Evolutionary conservation across 2,113 vertebrate genomes (phyloP).

Genomic region (Gallinago jamesoni): DNA sequence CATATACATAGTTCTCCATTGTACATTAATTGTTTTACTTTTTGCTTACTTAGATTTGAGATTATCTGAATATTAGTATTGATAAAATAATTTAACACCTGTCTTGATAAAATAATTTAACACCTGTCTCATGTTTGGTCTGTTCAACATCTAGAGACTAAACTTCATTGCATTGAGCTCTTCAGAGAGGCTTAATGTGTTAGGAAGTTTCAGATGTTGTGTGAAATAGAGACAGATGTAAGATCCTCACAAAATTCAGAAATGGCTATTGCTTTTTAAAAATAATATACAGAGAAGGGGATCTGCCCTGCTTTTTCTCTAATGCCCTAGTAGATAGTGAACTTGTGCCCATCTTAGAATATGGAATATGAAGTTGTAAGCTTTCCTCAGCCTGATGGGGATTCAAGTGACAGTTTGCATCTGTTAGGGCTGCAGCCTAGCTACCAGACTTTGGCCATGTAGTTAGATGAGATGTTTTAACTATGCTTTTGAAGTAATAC

Average conservation of each 20-base stretch:
- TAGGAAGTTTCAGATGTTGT: not conserved
- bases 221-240: not conserved
- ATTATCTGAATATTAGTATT: not conserved
- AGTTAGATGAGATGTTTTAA: not conserved
- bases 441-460: not conserved
- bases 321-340: not conserved
- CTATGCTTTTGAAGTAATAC: not conserved
- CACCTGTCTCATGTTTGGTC: not conserved
- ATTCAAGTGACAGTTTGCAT: not conserved
- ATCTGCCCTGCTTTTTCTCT: not conserved
- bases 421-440: not conserved
- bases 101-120: not conserved
- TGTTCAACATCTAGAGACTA: not conserved
- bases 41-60: not conserved
- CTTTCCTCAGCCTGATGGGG: not conserved
- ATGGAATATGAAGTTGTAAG: not conserved
- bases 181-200: not conserved
- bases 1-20: not conserved
- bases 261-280: not conserved
- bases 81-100: not conserved
- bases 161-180: not conserved
- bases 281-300: not conserved
- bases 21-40: not conserved
- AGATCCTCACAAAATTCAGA: not conserved
- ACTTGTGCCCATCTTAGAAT: not conserved